Conservation (phyloP, 1,140 invertebrate species). For the Drosophila tristis region DNA sequence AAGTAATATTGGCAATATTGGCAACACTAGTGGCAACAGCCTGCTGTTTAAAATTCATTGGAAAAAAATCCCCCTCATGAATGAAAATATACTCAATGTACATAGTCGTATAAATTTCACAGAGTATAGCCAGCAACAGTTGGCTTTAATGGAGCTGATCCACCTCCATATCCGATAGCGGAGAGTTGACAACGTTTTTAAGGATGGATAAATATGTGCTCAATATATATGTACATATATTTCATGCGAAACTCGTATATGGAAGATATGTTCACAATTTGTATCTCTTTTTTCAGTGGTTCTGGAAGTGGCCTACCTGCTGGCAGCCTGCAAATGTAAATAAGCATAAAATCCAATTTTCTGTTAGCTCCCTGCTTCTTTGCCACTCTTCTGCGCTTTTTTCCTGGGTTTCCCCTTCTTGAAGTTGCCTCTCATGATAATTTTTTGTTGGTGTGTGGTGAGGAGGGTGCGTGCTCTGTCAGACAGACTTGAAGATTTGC, state of each 20-base stretch:
- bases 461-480: no score
- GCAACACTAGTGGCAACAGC: conserved; percentile 6
- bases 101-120: conserved; percentile 38
- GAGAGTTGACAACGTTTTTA: conserved; percentile 28
- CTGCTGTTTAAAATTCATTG: conserved; percentile 38
- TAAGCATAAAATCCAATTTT: conserved; percentile 61
- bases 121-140: conserved; percentile 49
- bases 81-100: conserved; percentile 34
- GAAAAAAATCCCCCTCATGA: conserved; percentile 13
- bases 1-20: no score
- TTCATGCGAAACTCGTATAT: conserved; percentile 14
- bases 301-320: conserved; percentile 16
- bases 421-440: no score
- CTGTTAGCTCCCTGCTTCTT: no score
- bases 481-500: no score
- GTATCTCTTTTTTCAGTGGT: not conserved
- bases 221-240: conserved; percentile 21
- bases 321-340: conserved; percentile 61
- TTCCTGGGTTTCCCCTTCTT: no score
- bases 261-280: conserved; percentile 6
- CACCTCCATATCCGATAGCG: not conserved
- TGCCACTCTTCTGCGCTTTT: no score
- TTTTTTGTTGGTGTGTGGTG: no score
- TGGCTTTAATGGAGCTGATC: conserved; percentile 46
- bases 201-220: conserved; percentile 7